Evolutionary conservation across 2,113 vertebrate species (phyloP).

Genomic region (Semicossyphus pulcher): DNA sequence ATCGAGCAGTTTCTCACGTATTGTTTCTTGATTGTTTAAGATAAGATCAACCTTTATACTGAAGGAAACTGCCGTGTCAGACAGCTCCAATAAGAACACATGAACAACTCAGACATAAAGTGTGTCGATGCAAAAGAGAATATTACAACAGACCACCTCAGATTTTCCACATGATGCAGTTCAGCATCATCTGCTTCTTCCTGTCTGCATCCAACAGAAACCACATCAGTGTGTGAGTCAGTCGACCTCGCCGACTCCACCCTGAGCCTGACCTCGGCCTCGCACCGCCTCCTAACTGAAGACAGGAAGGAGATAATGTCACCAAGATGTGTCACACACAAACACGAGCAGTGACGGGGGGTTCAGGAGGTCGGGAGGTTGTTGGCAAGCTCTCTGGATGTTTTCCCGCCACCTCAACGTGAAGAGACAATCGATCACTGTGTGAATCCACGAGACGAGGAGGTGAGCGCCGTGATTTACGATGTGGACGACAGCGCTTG

Average conservation of each 20-base stretch:
- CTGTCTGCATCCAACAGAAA: conserved; percentile 10
- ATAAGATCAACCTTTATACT: too few relatives aligned
- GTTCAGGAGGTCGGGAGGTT: neutral
- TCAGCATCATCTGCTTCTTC: neutral
- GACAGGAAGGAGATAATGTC: conserved; percentile 68
- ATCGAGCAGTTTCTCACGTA: too few relatives aligned
- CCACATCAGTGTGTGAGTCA: conserved; percentile 43
- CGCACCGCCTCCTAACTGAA: conserved; percentile 48
- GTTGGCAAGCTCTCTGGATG: conserved; percentile 11
- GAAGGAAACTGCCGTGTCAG: too few relatives aligned
- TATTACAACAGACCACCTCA: too few relatives aligned
- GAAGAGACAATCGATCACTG: conserved; percentile 41
- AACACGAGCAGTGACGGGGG: conserved; percentile 8
- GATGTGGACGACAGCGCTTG: conserved; percentile 1
- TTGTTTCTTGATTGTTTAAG: too few relatives aligned
- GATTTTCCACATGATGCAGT: conserved; percentile 5
- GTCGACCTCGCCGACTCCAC: conserved; percentile 24
- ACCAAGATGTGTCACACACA: conserved; percentile 70
- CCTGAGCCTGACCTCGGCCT: conserved; percentile 58
- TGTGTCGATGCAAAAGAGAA: too few relatives aligned
- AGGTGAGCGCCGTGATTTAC: conserved; percentile 54
- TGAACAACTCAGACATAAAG: too few relatives aligned
- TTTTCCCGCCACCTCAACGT: conserved; percentile 29
- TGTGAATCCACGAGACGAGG: conserved; percentile 23
- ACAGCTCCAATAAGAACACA: too few relatives aligned